These are phyloP conservation scores for Patiria pectinifera DNA, from an alignment of 53 echinoderm and acorn worm species.

Conservation along the genomic window DNA sequence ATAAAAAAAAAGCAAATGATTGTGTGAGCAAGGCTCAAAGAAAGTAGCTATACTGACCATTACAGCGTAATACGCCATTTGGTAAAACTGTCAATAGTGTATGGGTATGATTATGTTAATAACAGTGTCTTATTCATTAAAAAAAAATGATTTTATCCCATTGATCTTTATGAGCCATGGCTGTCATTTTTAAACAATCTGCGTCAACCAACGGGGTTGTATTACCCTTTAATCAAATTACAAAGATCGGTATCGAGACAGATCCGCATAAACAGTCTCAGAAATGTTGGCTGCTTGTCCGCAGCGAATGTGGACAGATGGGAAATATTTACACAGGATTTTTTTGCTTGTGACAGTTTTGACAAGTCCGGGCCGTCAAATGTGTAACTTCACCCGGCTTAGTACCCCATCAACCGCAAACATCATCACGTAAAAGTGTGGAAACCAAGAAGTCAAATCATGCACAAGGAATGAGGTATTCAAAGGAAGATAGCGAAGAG, in stretches of 20 bases:
- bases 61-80: too few relatives aligned
- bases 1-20: too few relatives aligned
- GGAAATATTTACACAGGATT: slow-evolving; percentile 19
- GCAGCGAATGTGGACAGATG: neutral
- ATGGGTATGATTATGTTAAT: neutral
- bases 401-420: slow-evolving; percentile 42
- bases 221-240: neutral
- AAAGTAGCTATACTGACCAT: too few relatives aligned
- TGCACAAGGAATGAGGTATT: slow-evolving; percentile 14
- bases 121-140: neutral
- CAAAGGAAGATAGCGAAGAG: neutral
- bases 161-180: neutral
- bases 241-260: neutral
- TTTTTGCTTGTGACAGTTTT: slow-evolving; percentile 1
- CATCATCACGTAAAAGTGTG: slow-evolving; percentile 5
- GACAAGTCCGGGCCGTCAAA: slow-evolving; percentile 17
- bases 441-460: slow-evolving; percentile 52
- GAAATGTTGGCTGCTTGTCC: neutral
- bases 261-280: neutral
- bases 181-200: slow-evolving; percentile 1
- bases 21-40: too few relatives aligned
- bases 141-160: neutral
- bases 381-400: slow-evolving; percentile 45
- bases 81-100: too few relatives aligned
- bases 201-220: neutral